Evolutionary conservation across 2,113 vertebrate species (phyloP), one percentile per base, ranked within the genome.

Genomic region (Nycticebus coucang): DNA sequence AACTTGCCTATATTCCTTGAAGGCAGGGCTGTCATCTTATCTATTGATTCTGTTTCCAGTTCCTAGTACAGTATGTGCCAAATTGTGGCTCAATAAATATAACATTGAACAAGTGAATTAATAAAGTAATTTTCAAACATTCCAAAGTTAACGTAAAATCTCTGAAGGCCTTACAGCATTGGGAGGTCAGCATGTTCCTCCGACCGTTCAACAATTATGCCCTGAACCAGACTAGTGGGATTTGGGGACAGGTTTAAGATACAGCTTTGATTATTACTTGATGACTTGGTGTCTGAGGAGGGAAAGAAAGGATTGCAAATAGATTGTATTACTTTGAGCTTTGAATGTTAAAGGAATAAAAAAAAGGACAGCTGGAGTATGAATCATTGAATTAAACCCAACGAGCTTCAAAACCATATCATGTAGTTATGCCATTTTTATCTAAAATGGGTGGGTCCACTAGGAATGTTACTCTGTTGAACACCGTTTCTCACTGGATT

Each of bases 181-280:
- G 2, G 10, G 41, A 89, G 19, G n/a, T 5, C 10, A 62, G 17
- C 1, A 1, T 7, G 7, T 62, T 74, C n/a, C 59, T 93, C 35
- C 26, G 7, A 0, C 5, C 30, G 28, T 15, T 19, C 71, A 24
- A 0, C 4, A 24, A 37, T 37, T 28, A 50, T 28, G 5, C 5
- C 55, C 72, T 78, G 41, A n/a, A 7, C 24, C 45, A 71, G 60
- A 19, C 53, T 55, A 33, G 35, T 35, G 53, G 26, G 21, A 75
- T 66, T 1, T 28, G 66, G 22, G 41, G 12, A 75, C 69, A 87
- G 19, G 7, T 55, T 15, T 64, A 41, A 68, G 45, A 41, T 6
- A 57, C 0, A 64, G 72, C 30, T 69, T 80, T 60, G 10, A 89
- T 64, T 60, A 41, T 69, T 80, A 9, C 17, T 35, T 30, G 22